phyloP scores from a whole-genome alignment of 2,113 vertebrate species.

The Struthio camelus region DNA sequence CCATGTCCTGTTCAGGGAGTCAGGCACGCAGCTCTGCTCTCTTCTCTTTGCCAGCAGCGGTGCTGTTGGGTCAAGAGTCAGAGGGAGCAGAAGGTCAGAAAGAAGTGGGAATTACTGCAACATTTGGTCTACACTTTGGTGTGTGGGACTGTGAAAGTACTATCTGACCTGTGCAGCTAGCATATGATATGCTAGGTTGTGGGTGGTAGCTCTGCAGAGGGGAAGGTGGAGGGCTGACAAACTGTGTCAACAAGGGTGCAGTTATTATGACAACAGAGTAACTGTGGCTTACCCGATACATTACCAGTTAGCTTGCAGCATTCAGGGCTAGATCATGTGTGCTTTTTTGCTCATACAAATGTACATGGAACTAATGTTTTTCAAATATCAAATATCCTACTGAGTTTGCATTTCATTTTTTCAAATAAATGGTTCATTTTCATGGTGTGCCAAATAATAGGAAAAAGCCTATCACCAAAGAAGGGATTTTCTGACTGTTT shows the following conservation, averaged over 20 bases:
- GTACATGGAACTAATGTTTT: rapidly evolving
- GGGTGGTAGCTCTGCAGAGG: not conserved
- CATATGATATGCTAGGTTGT: no score
- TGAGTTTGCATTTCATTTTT: not conserved
- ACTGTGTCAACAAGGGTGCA: not conserved
- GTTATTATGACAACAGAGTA: not conserved
- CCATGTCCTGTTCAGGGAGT: not conserved
- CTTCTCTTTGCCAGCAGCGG: not conserved
- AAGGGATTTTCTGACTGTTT: not conserved
- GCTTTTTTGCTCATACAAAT: not conserved
- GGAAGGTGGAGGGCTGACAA: not conserved
- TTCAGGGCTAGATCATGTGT: not conserved
- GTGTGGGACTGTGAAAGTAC: not conserved
- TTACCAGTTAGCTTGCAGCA: not conserved
- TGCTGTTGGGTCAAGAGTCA: not conserved
- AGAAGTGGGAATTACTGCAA: not conserved
- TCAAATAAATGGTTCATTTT: not conserved
- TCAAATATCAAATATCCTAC: not conserved
- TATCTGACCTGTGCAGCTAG: not conserved
- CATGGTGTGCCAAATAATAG: not conserved
- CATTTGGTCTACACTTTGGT: not conserved
- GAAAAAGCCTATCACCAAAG: not conserved
- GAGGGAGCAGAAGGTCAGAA: not conserved
- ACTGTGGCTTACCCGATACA: no score
- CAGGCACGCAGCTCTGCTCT: not conserved